These are phyloP conservation scores for Scomber scombrus DNA, from an alignment of 2,113 vertebrate species.

Conservation along the genomic window DNA sequence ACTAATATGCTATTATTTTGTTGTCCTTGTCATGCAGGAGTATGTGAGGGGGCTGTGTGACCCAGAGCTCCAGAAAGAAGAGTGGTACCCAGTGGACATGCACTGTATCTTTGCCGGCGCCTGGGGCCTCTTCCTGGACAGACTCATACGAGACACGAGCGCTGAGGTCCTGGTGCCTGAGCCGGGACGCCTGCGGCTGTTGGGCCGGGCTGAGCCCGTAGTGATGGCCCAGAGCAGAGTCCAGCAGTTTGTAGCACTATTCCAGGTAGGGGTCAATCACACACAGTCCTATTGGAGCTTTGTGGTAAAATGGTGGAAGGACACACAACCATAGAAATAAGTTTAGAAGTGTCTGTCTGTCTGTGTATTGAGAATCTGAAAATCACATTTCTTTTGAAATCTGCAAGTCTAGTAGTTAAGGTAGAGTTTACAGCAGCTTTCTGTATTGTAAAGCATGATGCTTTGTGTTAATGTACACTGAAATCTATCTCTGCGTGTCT, in stretches of 20 bases:
- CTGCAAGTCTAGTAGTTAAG: no score
- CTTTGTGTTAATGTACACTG: background rate
- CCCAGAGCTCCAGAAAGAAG: slow-evolving; percentile 92
- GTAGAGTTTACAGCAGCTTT: no score
- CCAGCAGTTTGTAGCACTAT: slow-evolving; percentile 95
- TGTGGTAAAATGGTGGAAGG: background rate
- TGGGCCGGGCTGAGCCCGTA: slow-evolving; percentile 91
- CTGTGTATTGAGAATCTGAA: no score
- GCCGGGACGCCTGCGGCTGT: slow-evolving; percentile 88
- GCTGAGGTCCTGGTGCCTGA: slow-evolving; percentile 92
- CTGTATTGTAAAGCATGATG: no score
- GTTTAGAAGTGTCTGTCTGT: no score
- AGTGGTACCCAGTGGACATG: slow-evolving; percentile 95
- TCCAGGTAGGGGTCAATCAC: slow-evolving; percentile 73
- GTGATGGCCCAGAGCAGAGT: slow-evolving; percentile 96
- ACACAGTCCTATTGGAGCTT: background rate
- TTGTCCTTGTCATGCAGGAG: slow-evolving; percentile 83
- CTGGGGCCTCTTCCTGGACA: slow-evolving; percentile 90
- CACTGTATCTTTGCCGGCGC: slow-evolving; percentile 96
- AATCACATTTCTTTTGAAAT: no score
- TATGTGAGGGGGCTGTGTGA: slow-evolving; percentile 96
- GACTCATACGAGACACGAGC: slow-evolving; percentile 92
- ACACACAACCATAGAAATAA: no score
- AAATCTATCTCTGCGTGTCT: slow-evolving; percentile 7
- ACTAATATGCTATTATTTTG: background rate